These are phyloP conservation scores for Narcine bancroftii DNA, from an alignment of 2,113 vertebrate species.

Conservation along the genomic window DNA sequence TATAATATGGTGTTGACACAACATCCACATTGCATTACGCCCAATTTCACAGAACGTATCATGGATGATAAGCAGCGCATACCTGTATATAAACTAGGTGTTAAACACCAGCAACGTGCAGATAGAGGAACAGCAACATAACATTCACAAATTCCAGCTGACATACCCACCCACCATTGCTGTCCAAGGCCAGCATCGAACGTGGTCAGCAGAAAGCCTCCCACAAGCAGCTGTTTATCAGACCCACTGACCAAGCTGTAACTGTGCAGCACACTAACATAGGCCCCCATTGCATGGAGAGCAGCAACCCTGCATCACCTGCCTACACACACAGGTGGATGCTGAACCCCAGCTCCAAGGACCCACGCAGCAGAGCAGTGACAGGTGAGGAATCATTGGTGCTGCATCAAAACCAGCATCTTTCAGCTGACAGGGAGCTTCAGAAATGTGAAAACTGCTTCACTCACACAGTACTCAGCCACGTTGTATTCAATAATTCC, in stretches of 20 bases:
- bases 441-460: not conserved
- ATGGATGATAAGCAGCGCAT: too few species aligned
- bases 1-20: too few species aligned
- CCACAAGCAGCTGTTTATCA: not conserved
- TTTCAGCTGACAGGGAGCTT: not conserved
- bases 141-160: not conserved
- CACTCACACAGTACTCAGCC: not conserved
- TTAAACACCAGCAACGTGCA: not conserved
- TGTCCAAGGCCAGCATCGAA: not conserved
- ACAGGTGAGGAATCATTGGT: not conserved
- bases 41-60: too few species aligned
- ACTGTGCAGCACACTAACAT: not conserved
- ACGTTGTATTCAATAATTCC: not conserved
- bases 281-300: too few species aligned
- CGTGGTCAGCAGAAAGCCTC: not conserved
- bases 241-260: not conserved
- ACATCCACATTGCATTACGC: too few species aligned
- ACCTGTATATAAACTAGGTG: not conserved
- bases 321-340: not conserved
- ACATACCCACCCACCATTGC: not conserved
- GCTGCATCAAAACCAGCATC: not conserved
- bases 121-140: not conserved
- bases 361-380: not conserved
- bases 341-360: not conserved
- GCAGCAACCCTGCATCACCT: not conserved